These are phyloP conservation scores for Ariolimax columbianus DNA, from an alignment of 2,888 invertebrate species.

Conservation along the genomic window DNA sequence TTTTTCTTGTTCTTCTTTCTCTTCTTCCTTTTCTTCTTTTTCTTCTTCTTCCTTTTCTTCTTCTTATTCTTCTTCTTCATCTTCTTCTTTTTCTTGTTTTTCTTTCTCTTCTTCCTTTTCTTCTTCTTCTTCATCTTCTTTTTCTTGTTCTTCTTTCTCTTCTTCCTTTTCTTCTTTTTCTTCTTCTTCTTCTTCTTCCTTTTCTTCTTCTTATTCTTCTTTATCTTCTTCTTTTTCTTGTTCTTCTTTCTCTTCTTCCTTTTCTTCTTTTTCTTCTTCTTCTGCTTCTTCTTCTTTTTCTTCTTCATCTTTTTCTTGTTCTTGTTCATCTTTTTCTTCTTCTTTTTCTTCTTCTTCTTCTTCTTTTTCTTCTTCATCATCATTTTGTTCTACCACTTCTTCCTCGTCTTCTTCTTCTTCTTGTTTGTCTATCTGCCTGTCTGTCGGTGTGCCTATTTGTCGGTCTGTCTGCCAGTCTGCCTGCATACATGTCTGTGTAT, in stretches of 20 bases:
- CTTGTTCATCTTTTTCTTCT: background rate
- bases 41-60: conserved; percentile 15
- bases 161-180: background rate
- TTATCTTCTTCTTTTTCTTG: background rate
- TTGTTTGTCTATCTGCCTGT: no score
- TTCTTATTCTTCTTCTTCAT: background rate
- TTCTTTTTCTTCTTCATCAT: background rate
- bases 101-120: conserved; percentile 10
- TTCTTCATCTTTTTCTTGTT: background rate
- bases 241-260: background rate
- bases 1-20: background rate
- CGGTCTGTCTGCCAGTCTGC: no score
- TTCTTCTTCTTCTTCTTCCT: background rate
- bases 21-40: conserved; percentile 27
- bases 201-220: background rate
- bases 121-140: background rate
- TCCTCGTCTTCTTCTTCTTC: background rate
- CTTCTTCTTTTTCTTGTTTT: no score
- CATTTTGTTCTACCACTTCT: background rate
- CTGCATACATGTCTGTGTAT: no score
- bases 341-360: background rate
- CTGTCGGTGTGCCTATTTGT: no score
- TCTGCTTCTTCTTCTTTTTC: background rate
- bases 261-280: no score
- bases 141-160: background rate